These are phyloP conservation scores for Cryptocephalus moraei DNA, from an alignment of 2,888 invertebrate genomes.

Conservation along the genomic window DNA sequence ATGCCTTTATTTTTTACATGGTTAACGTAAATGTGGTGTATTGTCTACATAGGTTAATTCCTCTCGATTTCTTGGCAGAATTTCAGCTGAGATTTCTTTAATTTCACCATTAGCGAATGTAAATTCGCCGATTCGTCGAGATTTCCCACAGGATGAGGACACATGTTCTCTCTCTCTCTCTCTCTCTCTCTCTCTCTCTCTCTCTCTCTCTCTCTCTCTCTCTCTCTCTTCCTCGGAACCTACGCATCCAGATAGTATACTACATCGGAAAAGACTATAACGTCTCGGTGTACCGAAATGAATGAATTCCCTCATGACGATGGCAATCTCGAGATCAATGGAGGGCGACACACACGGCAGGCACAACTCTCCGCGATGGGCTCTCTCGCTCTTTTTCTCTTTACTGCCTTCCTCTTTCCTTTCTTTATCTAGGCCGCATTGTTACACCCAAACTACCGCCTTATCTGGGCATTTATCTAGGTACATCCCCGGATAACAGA, in stretches of 20 bases:
- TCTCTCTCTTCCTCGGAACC: not conserved
- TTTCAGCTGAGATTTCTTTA: no score
- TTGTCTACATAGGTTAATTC: no score
- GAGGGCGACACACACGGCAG: constrained; percentile 33
- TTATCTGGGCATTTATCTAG: constrained; percentile 31
- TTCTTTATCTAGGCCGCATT: constrained; percentile 30
- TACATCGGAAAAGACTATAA: constrained; percentile 13
- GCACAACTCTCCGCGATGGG: not conserved
- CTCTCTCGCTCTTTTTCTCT: not conserved
- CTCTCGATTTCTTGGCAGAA: no score
- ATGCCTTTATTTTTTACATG: no score
- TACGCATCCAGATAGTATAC: not conserved
- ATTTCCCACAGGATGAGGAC: not conserved
- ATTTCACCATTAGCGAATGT: no score
- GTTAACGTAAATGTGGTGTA: no score
- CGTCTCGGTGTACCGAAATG: constrained; percentile 35
- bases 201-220: not conserved
- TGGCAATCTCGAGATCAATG: constrained; percentile 36
- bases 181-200: not conserved
- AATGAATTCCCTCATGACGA: constrained; percentile 35
- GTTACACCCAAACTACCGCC: constrained; percentile 35
- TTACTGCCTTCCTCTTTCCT: no score
- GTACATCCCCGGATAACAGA: constrained; percentile 15
- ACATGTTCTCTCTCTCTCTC: not conserved
- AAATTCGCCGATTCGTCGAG: not conserved